Percentiles rank a stretch among this genome's conserved stretches.
phyloP scores from a whole-genome alignment of 1,140 invertebrate genomes.

The Thrips palmi region DNA sequence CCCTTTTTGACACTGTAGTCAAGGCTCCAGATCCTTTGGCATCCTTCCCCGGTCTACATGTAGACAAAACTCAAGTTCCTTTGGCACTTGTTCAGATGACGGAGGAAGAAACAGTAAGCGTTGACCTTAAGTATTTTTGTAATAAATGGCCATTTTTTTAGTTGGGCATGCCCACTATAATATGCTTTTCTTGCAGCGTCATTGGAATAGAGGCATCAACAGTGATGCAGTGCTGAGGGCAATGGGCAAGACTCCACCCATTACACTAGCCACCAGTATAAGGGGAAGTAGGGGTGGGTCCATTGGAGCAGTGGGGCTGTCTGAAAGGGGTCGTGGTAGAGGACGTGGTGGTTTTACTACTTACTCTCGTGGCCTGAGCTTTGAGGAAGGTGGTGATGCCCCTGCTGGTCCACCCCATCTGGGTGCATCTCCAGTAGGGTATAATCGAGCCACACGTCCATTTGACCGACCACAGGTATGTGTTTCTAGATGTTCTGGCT shows the following conservation, averaged over 20 bases:
- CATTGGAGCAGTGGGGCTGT: slow-evolving; percentile 36
- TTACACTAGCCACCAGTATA: too few species aligned
- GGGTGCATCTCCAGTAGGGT: slow-evolving; percentile 16
- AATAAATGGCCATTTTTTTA: neutral
- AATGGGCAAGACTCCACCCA: too few species aligned
- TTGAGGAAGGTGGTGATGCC: slow-evolving; percentile 26
- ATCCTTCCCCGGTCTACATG: slow-evolving; percentile 41
- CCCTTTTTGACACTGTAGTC: slow-evolving; percentile 48
- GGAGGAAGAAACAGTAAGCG: slow-evolving; percentile 59
- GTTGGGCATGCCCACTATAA: neutral
- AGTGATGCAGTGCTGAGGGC: slow-evolving; percentile 31
- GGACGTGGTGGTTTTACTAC: slow-evolving; percentile 32
- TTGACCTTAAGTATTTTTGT: neutral
- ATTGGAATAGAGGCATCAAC: slow-evolving; percentile 37
- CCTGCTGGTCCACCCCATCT: slow-evolving; percentile 21
- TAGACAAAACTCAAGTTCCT: slow-evolving; percentile 57
- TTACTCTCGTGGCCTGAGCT: slow-evolving; percentile 33
- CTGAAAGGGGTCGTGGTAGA: slow-evolving; percentile 32
- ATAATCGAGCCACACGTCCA: slow-evolving; percentile 10
- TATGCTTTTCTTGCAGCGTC: slow-evolving; percentile 24
- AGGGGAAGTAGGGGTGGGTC: slow-evolving; percentile 21
- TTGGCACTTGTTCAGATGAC: slow-evolving; percentile 54
- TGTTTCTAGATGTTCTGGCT: slow-evolving; percentile 1
- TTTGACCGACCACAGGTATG: slow-evolving; percentile 24
- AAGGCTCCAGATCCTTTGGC: slow-evolving; percentile 45